phyloP scores from a whole-genome alignment of 2,797 vertebrate genomes.

The Amazona finschi region DNA sequence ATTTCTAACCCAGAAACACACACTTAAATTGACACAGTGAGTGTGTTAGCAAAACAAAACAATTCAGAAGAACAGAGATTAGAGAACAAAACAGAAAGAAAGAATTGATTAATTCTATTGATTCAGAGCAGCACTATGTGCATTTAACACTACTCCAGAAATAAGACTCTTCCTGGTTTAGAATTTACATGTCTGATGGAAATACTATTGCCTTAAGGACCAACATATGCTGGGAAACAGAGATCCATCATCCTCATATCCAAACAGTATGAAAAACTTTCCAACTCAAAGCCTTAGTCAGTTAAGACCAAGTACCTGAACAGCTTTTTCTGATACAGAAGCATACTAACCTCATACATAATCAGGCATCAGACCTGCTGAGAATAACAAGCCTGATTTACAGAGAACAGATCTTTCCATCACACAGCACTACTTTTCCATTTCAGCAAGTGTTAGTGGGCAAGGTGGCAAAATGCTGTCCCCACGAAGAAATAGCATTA shows the following conservation, averaged over 20 bases:
- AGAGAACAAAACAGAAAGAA: background rate
- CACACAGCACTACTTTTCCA: background rate
- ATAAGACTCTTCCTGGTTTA: background rate
- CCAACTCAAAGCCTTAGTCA: background rate
- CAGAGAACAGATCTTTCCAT: background rate
- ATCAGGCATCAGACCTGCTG: background rate
- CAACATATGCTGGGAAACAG: background rate
- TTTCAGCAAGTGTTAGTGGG: background rate
- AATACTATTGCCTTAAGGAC: background rate
- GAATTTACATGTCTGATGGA: background rate
- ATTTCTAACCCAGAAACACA: background rate
- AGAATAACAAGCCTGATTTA: background rate
- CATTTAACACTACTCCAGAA: background rate
- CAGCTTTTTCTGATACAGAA: background rate
- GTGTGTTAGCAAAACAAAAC: background rate
- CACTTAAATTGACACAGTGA: background rate
- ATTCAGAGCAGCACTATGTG: background rate
- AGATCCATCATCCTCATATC: background rate
- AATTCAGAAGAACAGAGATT: background rate
- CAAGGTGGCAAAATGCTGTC: background rate
- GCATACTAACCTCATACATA: background rate
- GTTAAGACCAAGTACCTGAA: background rate
- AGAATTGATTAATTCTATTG: slow-evolving; percentile 1
- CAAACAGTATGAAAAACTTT: background rate
- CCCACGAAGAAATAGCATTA: background rate